Evolutionary conservation across 2,113 vertebrate genomes (phyloP).

Genomic region (Chionodraco myersi): DNA sequence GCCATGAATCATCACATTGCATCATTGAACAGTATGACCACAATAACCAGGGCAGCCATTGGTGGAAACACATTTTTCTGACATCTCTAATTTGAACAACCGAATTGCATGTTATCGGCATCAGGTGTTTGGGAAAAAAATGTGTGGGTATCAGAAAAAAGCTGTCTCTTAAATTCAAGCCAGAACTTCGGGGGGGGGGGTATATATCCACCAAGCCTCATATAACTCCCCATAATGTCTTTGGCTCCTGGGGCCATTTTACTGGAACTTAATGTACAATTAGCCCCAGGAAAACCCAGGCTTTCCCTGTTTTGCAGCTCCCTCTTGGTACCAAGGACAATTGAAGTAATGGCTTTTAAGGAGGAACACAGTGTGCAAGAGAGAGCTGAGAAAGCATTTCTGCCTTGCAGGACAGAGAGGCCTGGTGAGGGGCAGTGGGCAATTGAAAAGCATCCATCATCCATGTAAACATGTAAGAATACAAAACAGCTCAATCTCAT

Average conservation of each 20-base stretch:
- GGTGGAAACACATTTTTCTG: not conserved
- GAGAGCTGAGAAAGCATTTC: slow-evolving; percentile 62
- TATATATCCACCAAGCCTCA: slow-evolving; percentile 12
- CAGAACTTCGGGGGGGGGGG: not conserved
- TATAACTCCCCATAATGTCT: slow-evolving; percentile 13
- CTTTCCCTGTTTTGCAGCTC: slow-evolving; percentile 26
- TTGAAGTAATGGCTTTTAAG: slow-evolving; percentile 50
- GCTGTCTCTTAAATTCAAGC: not conserved
- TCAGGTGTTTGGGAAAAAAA: not conserved
- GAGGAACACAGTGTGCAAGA: slow-evolving; percentile 8
- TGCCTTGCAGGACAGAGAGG: slow-evolving; percentile 40
- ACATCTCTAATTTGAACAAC: not conserved
- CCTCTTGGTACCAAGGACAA: slow-evolving; percentile 38
- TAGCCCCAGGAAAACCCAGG: slow-evolving; percentile 23
- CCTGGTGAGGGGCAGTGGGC: slow-evolving; percentile 8
- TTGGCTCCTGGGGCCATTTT: slow-evolving; percentile 26
- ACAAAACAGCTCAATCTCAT: slow-evolving; percentile 16
- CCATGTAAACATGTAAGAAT: slow-evolving; percentile 24
- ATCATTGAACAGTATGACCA: not conserved
- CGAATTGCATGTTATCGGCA: too few relatives aligned
- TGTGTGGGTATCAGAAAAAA: not conserved
- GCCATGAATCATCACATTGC: not conserved
- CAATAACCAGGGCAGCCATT: not conserved
- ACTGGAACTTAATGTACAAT: slow-evolving; percentile 32
- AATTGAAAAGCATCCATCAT: slow-evolving; percentile 41